Conservation (phyloP, 2,797 vertebrate species). For the Eutrigla gurnardus region DNA sequence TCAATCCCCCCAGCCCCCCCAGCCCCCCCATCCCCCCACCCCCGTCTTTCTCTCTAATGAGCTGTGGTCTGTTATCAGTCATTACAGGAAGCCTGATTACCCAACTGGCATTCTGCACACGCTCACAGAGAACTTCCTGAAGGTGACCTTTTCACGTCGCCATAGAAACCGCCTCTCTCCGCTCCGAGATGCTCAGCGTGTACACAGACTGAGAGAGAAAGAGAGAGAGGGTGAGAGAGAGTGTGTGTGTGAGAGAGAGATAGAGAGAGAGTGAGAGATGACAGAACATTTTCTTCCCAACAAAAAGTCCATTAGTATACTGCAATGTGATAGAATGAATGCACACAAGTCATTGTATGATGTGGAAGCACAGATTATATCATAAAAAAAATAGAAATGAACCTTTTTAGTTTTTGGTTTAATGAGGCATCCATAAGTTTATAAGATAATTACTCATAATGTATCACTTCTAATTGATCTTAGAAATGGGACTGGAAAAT, state of each 20-base stretch:
- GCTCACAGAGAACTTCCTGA: constrained; percentile 84
- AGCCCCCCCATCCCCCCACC: neutral
- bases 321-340: constrained; percentile 37
- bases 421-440: too few species aligned
- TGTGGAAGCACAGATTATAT: constrained; percentile 37
- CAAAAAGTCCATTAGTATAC: constrained; percentile 62
- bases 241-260: constrained; percentile 26
- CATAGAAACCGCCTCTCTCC: constrained; percentile 83
- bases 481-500: constrained; percentile 5
- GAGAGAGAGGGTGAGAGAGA: constrained; percentile 31
- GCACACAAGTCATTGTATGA: constrained; percentile 25
- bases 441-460: constrained; percentile 1
- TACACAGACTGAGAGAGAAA: constrained; percentile 44
- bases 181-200: constrained; percentile 62
- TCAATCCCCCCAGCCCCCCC: neutral
- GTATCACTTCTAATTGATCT: constrained; percentile 6
- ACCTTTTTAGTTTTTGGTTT: too few species aligned
- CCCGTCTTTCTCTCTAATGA: constrained; percentile 75
- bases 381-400: constrained; percentile 24
- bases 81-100: constrained; percentile 87
- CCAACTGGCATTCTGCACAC: constrained; percentile 78
- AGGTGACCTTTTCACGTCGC: constrained; percentile 88
- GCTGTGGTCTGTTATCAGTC: constrained; percentile 82
- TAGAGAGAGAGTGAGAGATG: constrained; percentile 41
- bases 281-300: constrained; percentile 64